A percentile compares a stretch with the other conserved stretches of the same genome.
Evolutionary conservation across 2,113 vertebrate genomes (phyloP).

Genomic region (Mixornis gularis): DNA sequence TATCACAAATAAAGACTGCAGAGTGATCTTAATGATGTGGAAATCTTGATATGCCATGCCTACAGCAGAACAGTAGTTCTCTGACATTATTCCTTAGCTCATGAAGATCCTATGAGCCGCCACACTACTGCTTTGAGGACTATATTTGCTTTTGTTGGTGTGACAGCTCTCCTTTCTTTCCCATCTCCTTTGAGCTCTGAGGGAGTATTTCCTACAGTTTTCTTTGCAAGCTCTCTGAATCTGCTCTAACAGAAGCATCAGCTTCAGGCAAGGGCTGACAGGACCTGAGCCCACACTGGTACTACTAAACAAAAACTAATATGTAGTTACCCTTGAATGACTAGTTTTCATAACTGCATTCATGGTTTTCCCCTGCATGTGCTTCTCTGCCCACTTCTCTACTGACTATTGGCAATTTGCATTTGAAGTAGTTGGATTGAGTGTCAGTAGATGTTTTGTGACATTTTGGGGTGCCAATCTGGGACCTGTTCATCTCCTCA

Average conservation of each 20-base stretch:
- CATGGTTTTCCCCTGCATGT: background rate
- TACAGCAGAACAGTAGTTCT: background rate
- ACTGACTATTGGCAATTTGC: background rate
- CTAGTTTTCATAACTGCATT: background rate
- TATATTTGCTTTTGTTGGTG: no score
- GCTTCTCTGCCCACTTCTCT: background rate
- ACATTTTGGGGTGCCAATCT: background rate
- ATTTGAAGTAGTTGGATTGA: background rate
- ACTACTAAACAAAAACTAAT: background rate
- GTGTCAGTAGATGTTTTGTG: background rate
- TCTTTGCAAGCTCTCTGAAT: background rate
- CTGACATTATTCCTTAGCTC: background rate
- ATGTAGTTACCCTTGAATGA: background rate
- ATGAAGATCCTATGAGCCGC: background rate
- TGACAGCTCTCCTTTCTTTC: no score
- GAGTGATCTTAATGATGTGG: rapidly evolving
- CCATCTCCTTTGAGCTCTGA: background rate
- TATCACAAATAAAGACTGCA: background rate
- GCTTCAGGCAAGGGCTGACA: background rate
- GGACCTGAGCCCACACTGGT: background rate
- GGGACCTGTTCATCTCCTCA: background rate
- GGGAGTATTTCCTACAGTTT: background rate
- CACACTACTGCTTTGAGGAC: background rate
- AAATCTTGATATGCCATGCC: background rate
- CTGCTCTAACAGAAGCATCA: background rate